Conservation (phyloP, 1,140 invertebrate genomes). For the Brachionus rotundiformis region DNA sequence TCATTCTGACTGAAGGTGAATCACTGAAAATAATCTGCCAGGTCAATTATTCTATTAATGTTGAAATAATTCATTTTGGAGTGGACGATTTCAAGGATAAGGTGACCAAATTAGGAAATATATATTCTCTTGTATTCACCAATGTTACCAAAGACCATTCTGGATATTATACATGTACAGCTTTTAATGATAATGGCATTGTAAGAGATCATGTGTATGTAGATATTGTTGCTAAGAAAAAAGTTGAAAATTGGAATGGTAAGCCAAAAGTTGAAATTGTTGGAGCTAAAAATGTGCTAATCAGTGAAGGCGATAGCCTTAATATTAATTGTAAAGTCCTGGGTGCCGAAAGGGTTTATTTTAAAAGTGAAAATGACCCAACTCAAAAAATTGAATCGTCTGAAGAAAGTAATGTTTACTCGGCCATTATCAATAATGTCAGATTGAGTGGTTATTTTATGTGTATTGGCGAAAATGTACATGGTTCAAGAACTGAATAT, state of each 20-base stretch:
- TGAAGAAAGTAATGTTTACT: background rate
- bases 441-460: background rate
- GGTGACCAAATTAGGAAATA: background rate
- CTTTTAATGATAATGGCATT: background rate
- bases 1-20: background rate
- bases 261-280: background rate
- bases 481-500: background rate
- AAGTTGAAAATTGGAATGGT: background rate
- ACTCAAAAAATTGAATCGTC: background rate
- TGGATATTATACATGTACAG: background rate
- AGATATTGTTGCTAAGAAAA: background rate
- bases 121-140: background rate
- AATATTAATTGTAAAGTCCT: background rate
- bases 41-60: background rate
- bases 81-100: background rate
- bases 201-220: conserved; percentile 15
- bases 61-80: conserved; percentile 11
- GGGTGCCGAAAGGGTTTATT: background rate
- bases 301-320: background rate
- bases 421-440: background rate
- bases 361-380: background rate
- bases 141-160: background rate
- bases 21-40: background rate
- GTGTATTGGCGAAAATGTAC: background rate
- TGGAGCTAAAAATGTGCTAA: background rate